Percentiles rank a stretch among this genome's conserved stretches.
Conservation (phyloP, 2,113 vertebrate genomes). For the Synchiropus splendidus region DNA sequence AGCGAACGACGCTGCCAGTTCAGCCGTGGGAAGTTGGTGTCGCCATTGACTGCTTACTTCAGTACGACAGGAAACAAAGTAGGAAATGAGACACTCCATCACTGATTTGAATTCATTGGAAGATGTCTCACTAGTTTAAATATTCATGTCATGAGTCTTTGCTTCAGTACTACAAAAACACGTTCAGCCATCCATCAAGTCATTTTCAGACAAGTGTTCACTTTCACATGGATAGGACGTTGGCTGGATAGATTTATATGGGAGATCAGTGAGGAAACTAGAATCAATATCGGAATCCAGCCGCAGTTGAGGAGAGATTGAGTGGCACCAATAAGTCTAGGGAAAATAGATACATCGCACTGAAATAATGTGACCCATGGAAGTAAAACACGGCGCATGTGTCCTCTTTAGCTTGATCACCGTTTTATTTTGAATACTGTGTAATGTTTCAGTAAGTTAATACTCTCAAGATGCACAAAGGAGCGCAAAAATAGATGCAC, state of each 20-base stretch:
- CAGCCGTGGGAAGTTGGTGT: slow-evolving; percentile 2
- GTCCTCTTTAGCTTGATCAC: slow-evolving; percentile 1
- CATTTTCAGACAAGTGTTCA: slow-evolving; percentile 36
- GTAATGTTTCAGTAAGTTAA: too few species aligned
- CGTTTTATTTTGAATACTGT: too few species aligned
- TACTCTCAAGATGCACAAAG: not conserved
- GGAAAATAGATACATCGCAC: slow-evolving; percentile 24
- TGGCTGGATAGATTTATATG: slow-evolving; percentile 53
- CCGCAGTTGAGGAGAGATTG: slow-evolving; percentile 31
- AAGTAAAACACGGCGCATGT: not conserved
- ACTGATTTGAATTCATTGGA: slow-evolving; percentile 44
- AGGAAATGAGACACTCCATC: slow-evolving; percentile 32
- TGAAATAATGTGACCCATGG: slow-evolving; percentile 6
- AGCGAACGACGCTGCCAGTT: slow-evolving; percentile 24
- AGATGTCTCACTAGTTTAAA: slow-evolving; percentile 38
- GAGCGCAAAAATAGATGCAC: not conserved
- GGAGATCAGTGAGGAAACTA: slow-evolving; percentile 48
- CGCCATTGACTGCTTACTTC: slow-evolving; percentile 11
- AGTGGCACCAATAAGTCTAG: slow-evolving; percentile 32
- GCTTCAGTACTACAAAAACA: not conserved
- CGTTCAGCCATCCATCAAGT: slow-evolving; percentile 4
- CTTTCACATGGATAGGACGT: slow-evolving; percentile 49
- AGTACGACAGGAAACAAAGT: slow-evolving; percentile 24
- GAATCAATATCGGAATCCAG: slow-evolving; percentile 48
- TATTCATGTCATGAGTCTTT: slow-evolving; percentile 60